These are phyloP conservation scores for Xylocampa areola DNA, from an alignment of 2,888 invertebrate species.

Conservation along the genomic window DNA sequence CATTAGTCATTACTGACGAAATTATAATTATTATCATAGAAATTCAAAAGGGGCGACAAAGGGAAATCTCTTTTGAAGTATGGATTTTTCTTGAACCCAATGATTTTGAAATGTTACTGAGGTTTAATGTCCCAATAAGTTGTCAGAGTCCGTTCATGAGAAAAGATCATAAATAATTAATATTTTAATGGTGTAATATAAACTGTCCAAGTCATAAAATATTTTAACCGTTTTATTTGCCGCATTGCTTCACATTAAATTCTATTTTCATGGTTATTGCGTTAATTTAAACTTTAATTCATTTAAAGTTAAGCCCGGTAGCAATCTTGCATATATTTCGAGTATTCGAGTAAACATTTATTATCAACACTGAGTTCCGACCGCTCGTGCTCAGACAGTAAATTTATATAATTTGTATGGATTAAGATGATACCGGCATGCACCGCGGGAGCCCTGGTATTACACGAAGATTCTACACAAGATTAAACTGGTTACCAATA, in stretches of 20 bases:
- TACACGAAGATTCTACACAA: conserved; percentile 35
- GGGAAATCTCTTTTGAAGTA: no score
- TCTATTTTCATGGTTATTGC: conserved; percentile 21
- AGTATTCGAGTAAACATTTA: conserved; percentile 19
- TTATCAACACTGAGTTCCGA: no score
- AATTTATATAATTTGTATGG: conserved; percentile 44
- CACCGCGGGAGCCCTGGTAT: conserved; percentile 37
- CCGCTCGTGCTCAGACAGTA: conserved; percentile 24
- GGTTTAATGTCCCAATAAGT: no score
- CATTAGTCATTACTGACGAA: neutral
- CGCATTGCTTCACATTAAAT: conserved; percentile 14
- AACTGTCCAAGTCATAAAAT: conserved; percentile 14
- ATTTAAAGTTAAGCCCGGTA: conserved; percentile 36
- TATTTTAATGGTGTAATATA: neutral
- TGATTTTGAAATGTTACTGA: no score
- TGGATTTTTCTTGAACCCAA: no score
- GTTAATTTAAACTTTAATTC: conserved; percentile 22
- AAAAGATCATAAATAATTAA: conserved; percentile 1
- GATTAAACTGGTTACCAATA: conserved; percentile 38
- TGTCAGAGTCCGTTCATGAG: neutral
- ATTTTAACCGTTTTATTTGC: conserved; percentile 7
- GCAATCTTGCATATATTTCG: conserved; percentile 25
- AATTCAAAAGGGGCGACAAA: no score
- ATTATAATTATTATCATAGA: no score
- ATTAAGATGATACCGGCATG: conserved; percentile 31